Conservation (phyloP, 2,113 vertebrate genomes). For the Oreochromis niloticus region DNA sequence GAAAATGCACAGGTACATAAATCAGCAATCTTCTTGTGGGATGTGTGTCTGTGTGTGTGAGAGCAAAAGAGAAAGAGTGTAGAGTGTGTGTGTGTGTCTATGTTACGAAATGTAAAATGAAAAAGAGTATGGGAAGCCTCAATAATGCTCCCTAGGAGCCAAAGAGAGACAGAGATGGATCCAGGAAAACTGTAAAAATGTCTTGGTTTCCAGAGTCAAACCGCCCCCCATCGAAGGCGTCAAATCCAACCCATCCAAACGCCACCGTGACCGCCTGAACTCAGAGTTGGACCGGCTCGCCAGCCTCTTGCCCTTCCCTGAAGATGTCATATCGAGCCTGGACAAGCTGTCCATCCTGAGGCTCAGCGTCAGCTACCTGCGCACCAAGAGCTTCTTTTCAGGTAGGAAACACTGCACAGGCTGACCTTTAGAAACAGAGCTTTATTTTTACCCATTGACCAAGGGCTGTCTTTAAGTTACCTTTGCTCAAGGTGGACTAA, state of each 20-base stretch:
- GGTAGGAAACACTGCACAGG: slow-evolving; percentile 40
- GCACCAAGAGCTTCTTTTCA: slow-evolving; percentile 75
- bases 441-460: background rate
- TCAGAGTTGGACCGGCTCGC: slow-evolving; percentile 75
- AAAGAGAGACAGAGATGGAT: background rate
- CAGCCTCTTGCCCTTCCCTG: slow-evolving; percentile 72
- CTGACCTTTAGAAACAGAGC: background rate
- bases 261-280: slow-evolving; percentile 75
- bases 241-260: slow-evolving; percentile 81
- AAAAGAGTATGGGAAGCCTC: background rate
- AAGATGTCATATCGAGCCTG: slow-evolving; percentile 72
- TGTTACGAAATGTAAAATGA: background rate
- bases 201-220: slow-evolving; percentile 26
- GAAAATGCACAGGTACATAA: background rate
- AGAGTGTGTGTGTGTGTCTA: background rate
- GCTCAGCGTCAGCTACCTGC: slow-evolving; percentile 79
- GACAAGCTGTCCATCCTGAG: slow-evolving; percentile 80
- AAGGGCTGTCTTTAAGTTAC: background rate
- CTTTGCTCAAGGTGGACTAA: background rate
- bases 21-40: background rate
- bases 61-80: background rate
- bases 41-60: background rate
- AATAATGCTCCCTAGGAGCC: background rate
- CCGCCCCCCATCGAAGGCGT: slow-evolving; percentile 30
- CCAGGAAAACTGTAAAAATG: background rate